Evolutionary conservation across 2,113 vertebrate species (phyloP).

Genomic region (Gallinago jamesoni): DNA sequence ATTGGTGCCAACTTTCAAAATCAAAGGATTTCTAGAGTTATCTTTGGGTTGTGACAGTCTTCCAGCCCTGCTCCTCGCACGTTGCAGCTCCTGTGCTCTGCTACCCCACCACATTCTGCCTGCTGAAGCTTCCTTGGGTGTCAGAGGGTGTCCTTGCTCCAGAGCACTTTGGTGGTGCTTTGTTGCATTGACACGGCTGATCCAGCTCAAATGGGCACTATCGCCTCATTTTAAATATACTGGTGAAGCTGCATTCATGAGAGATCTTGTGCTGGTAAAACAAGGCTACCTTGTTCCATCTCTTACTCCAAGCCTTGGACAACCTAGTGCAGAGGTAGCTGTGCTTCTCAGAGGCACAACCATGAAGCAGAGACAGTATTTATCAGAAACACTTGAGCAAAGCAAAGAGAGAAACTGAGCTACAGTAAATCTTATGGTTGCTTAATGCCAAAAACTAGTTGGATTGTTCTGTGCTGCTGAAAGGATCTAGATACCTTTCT

Average conservation of each 20-base stretch:
- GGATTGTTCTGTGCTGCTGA: background rate
- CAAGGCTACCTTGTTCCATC: background rate
- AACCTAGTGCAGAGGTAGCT: background rate
- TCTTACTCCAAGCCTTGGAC: background rate
- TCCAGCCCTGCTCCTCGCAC: background rate
- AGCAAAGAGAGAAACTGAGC: background rate
- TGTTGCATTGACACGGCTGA: background rate
- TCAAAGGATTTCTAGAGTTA: background rate
- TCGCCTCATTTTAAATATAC: background rate
- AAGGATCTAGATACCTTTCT: background rate
- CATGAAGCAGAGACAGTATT: background rate
- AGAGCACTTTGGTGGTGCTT: background rate
- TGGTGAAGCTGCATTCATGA: rapidly evolving
- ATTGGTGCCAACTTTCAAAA: background rate
- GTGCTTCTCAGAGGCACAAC: background rate
- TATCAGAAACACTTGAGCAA: background rate
- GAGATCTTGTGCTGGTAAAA: background rate
- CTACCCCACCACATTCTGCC: rapidly evolving
- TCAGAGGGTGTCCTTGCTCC: background rate
- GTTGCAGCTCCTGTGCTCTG: background rate
- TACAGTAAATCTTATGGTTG: background rate
- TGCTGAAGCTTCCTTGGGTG: background rate
- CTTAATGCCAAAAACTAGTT: background rate
- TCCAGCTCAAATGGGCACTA: background rate
- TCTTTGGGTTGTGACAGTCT: background rate